Conservation (phyloP, 1,140 invertebrate species). For the Rhagoletis pomonella region DNA sequence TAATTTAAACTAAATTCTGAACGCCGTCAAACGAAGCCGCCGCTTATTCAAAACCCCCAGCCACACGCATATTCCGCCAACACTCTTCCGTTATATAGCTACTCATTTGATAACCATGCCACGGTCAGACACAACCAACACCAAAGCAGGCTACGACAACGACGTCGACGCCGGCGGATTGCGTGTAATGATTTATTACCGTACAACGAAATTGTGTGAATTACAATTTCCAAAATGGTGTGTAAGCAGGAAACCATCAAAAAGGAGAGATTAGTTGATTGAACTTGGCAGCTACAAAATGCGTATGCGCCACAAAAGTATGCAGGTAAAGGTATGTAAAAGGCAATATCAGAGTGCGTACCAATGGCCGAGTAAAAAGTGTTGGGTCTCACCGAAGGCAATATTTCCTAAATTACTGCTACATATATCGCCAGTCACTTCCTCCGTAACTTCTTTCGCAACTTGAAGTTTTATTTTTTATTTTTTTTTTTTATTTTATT, state of each 20-base stretch:
- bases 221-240: neutral
- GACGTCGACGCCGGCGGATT: constrained; percentile 16
- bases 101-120: constrained; percentile 10
- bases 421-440: neutral
- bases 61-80: neutral
- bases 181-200: constrained; percentile 41
- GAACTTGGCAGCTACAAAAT: constrained; percentile 30
- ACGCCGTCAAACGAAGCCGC: neutral
- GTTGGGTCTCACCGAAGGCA: neutral
- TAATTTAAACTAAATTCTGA: constrained; percentile 28
- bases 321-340: neutral
- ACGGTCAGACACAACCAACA: too few relatives aligned
- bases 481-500: too few relatives aligned
- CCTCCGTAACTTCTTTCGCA: neutral
- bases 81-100: neutral
- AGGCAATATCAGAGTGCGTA: neutral
- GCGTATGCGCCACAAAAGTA: constrained; percentile 36
- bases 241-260: neutral
- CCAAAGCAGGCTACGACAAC: too few relatives aligned
- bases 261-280: constrained; percentile 15
- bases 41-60: neutral
- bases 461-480: too few relatives aligned
- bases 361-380: neutral
- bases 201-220: constrained; percentile 23
- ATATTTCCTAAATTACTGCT: neutral